Percentiles rank a stretch among this genome's conserved stretches.
Evolutionary conservation across 2,888 invertebrate genomes (phyloP).

Genomic region (Magallana nippona): DNA sequence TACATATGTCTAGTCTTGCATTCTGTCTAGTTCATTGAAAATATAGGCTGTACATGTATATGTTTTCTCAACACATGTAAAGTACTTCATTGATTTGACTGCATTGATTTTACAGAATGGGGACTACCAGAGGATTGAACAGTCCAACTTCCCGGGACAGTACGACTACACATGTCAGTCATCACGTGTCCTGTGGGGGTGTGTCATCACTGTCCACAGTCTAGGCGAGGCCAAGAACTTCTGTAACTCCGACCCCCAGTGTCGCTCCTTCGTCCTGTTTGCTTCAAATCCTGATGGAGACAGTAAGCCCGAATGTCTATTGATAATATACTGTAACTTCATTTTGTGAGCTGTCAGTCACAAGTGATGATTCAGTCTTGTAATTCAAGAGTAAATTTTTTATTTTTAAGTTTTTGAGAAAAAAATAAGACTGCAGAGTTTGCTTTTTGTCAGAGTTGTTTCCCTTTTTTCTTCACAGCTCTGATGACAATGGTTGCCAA

Average conservation of each 20-base stretch:
- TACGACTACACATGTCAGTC: constrained; percentile 70
- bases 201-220: constrained; percentile 67
- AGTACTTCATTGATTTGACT: background rate
- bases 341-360: too few species aligned
- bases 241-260: constrained; percentile 64
- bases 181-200: constrained; percentile 74
- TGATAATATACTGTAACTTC: too few species aligned
- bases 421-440: background rate
- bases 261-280: constrained; percentile 71
- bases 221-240: constrained; percentile 63
- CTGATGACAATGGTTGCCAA: constrained; percentile 73
- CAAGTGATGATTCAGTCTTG: too few species aligned
- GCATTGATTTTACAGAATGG: constrained; percentile 21
- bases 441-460: too few species aligned
- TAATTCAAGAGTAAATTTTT: too few species aligned
- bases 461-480: constrained; percentile 54
- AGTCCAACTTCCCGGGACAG: constrained; percentile 67
- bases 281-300: constrained; percentile 66
- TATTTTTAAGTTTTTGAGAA: too few species aligned
- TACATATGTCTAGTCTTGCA: too few species aligned
- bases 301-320: constrained; percentile 55
- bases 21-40: too few species aligned
- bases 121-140: constrained; percentile 55
- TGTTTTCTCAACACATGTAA: background rate
- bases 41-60: too few species aligned